Conservation (phyloP, 2,888 invertebrate genomes). For the Drosophila imparisetae region DNA sequence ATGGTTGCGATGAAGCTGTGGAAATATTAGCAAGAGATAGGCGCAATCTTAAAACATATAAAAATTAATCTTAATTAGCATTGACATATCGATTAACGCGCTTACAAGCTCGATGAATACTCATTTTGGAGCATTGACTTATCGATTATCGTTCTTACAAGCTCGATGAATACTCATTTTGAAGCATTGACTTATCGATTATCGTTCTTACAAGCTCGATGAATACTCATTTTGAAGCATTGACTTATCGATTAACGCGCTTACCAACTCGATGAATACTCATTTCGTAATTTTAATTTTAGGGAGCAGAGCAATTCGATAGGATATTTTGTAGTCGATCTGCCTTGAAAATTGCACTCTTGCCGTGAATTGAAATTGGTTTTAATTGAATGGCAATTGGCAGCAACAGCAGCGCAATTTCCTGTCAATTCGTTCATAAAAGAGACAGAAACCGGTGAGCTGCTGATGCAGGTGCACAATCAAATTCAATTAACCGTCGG, state of each 20-base stretch:
- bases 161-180: no score
- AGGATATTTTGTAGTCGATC: neutral
- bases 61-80: neutral
- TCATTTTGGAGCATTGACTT: no score
- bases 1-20: neutral
- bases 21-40: neutral
- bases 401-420: conserved; percentile 62
- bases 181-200: no score
- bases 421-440: conserved; percentile 54
- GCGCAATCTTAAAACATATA: neutral
- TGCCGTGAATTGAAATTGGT: conserved; percentile 47
- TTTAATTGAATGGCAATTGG: conserved; percentile 68
- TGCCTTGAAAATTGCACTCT: neutral
- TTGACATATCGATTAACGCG: neutral
- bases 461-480: conserved; percentile 35
- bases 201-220: neutral
- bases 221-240: neutral
- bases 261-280: neutral
- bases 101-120: no score
- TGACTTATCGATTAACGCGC: no score
- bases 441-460: conserved; percentile 27
- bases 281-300: no score
- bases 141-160: no score
- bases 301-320: neutral
- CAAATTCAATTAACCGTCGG: conserved; percentile 64